Percentiles rank a stretch among this genome's conserved stretches.
Evolutionary conservation across 2,797 vertebrate species (phyloP).

Genomic region (Rhinogobio ventralis): DNA sequence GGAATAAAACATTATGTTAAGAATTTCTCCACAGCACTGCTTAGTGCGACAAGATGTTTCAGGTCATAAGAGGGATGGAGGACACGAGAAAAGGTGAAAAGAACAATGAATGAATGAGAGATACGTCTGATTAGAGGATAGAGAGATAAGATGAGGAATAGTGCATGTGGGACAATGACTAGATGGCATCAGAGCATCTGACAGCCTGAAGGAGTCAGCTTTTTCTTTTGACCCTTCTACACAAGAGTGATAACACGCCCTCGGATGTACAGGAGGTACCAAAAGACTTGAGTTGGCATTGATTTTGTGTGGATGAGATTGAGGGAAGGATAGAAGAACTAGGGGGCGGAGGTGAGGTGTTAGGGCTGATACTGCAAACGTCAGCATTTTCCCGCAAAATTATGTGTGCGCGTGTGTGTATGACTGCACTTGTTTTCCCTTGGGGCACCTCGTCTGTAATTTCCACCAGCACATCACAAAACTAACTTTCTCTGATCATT

Average conservation of each 20-base stretch:
- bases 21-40: background rate
- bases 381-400: conserved; percentile 53
- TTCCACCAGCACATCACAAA: conserved; percentile 34
- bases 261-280: conserved; percentile 36
- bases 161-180: conserved; percentile 48
- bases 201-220: conserved; percentile 55
- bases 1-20: background rate
- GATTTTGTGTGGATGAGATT: conserved; percentile 63
- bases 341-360: conserved; percentile 60
- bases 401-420: conserved; percentile 26
- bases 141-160: conserved; percentile 47
- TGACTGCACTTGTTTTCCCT: conserved; percentile 12
- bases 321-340: conserved; percentile 55
- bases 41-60: conserved; percentile 5
- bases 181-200: conserved; percentile 48
- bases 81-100: conserved; percentile 8
- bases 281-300: conserved; percentile 51
- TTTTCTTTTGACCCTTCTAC: conserved; percentile 60
- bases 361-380: conserved; percentile 55
- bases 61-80: conserved; percentile 14
- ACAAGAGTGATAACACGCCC: conserved; percentile 46
- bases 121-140: conserved; percentile 43
- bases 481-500: conserved; percentile 34
- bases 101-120: conserved; percentile 25
- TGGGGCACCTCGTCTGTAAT: conserved; percentile 6